Evolutionary conservation across 1,140 invertebrate genomes (phyloP).

Genomic region (Harpegnathos saltator): DNA sequence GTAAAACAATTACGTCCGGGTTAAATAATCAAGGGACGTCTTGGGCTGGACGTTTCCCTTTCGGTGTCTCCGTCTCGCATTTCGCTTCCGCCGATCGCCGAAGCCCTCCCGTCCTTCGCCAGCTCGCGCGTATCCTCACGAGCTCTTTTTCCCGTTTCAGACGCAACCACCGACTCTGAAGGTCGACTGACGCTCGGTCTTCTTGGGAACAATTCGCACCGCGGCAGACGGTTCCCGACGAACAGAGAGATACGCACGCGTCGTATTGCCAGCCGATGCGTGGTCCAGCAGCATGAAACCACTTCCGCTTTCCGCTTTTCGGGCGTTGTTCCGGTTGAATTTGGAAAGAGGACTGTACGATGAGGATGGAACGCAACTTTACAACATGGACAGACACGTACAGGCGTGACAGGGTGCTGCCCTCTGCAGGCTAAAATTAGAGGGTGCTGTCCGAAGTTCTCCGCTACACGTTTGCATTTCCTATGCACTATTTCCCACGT

Average conservation of each 20-base stretch:
- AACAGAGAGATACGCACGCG: neutral
- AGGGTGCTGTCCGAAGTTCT: constrained; percentile 81
- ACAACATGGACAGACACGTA: constrained; percentile 76
- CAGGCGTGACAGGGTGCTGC: constrained; percentile 78
- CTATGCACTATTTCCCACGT: constrained; percentile 80
- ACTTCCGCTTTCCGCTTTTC: constrained; percentile 62
- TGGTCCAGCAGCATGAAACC: constrained; percentile 37
- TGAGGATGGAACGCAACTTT: constrained; percentile 77
- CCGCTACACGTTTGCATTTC: constrained; percentile 81
- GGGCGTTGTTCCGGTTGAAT: constrained; percentile 69
- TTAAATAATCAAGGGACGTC: constrained; percentile 57
- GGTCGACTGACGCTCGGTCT: neutral
- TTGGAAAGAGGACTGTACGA: constrained; percentile 76
- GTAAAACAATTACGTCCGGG: constrained; percentile 55
- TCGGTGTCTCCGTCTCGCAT: neutral
- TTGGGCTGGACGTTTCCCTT: neutral
- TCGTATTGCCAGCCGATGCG: constrained; percentile 11
- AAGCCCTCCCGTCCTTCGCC: neutral
- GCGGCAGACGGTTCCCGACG: neutral
- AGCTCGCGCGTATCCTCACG: neutral
- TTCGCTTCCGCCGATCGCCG: neutral
- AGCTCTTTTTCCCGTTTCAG: constrained; percentile 25
- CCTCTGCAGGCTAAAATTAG: constrained; percentile 80
- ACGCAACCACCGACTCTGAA: too few relatives aligned
- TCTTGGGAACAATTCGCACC: constrained; percentile 2